Evolutionary conservation across 2,113 vertebrate species (phyloP), one percentile per base, ranked within the genome.

Genomic region (Bufo gargarizans): DNA sequence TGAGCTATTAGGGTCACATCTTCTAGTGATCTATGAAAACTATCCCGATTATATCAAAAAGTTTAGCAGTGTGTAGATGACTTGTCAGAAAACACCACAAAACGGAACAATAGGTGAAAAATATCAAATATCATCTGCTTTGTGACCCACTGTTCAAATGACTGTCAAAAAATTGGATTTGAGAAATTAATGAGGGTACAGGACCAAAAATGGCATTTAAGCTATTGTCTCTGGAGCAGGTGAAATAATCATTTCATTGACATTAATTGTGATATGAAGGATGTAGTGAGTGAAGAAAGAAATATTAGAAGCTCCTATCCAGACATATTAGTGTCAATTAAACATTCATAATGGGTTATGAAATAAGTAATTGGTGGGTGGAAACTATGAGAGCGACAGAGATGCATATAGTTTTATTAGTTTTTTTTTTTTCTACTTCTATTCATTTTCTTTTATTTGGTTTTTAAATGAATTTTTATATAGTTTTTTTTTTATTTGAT

Each of bases 261-360:
- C 81, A 67, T 83, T 83, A 83, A 83, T 83, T 83, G 81, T 67
- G 45, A 53, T 50, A 65, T 83, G 81, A 83, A 49, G 47, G 61
- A 83, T 83, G 81, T 7, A 20, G 47, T 67, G 19, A 20, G 61
- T 47, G 49, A 50, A 3, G 19, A 50, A n/a, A 61, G 61, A 83
- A 83, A 83, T 50, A 83, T 83, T 67, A 83, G 47, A 83, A 50
- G 45, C 81, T 53, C 1, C 43, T 3, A 67, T 67, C 45, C 63
- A 20, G 59, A 65, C 10, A 65, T 67, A 49, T 63, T 67, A 50
- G 81, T 50, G 81, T 67, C 81, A 83, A 83, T 83, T 83, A 50
- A 1, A 67, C 61, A 67, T 83, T 47, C 22, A 50, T 67, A 82
- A 82, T 82, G 10, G 43, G 58, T 67, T 65, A 61, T n/a, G 45